Base-by-base conservation (phyloP, 53 echinoderm and acorn worm species). In the Paracentrotus lividus region DNA sequence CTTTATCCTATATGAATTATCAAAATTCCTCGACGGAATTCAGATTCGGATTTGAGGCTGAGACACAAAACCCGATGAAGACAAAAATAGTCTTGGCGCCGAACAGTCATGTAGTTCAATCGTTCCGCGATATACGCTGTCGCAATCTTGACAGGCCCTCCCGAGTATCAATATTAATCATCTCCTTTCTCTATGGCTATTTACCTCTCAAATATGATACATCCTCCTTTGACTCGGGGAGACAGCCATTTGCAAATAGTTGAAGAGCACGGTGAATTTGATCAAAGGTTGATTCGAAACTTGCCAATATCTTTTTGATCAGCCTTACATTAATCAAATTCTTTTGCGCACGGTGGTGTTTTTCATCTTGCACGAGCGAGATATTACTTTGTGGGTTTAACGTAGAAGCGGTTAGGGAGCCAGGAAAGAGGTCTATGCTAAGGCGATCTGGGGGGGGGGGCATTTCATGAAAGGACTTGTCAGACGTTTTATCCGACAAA, bases 141-240 rank as follows among this genome's bases (percentile, higher is more conserved):
- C 38, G 72, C 72, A 67, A 67, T 72, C 36, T 72, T 20, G 40
- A 14, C 47, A 81, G 9, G 8, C 47, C 20, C 26, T 45, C 47
- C 9, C 81, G 47, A 47, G 20, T 81, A n/a, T 47, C 81, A 81
- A 26, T 81, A 47, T 45, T n/a, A 44, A 81, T 47, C 81, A 81
- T 45, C 9, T 81, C 12, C 45, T 38, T 45, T 47, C 44, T 47
- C 81, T 47, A n/a, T 81, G 27, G 81, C 27, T 81, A 81, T 81
- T 81, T 81, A 81, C 81, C 27, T 47, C 81, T 81, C 81, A 81
- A 81, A 81, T 81, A 49, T 81, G 81, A 81, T 81, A 81, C 24
- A 81, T 81, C 12, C 81, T 47, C 42, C n/a, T 15, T 47, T 47
- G 47, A 81, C 47, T 81, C 81, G 44, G 47, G 81, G 81, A 81